phyloP scores from a whole-genome alignment of 2,888 invertebrate genomes.

The Andrena haemorrhoa region DNA sequence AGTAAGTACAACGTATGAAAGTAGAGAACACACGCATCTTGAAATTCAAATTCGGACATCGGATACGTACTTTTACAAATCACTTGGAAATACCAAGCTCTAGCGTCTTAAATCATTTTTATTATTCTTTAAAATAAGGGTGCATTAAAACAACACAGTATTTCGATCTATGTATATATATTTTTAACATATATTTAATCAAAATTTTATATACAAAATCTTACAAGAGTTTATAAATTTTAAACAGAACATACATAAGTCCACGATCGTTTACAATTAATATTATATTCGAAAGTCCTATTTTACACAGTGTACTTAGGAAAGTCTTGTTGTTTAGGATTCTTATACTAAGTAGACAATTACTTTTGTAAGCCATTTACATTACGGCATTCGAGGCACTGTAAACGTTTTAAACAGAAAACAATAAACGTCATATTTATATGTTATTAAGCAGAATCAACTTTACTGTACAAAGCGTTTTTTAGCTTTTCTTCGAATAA shows the following conservation, averaged over 20 bases:
- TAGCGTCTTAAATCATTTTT: neutral
- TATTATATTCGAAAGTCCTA: neutral
- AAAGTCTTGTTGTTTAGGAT: constrained; percentile 5
- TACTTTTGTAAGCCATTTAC: neutral
- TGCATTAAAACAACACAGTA: neutral
- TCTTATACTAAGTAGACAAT: neutral
- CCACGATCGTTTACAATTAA: neutral
- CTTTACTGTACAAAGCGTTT: constrained; percentile 82
- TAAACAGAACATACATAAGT: neutral
- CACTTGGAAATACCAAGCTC: no score
- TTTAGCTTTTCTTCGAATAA: constrained; percentile 86
- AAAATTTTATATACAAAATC: constrained; percentile 12
- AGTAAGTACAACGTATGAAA: neutral
- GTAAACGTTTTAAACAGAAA: neutral
- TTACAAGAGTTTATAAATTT: neutral
- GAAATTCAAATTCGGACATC: constrained; percentile 4
- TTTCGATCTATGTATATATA: neutral
- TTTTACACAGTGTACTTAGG: constrained; percentile 1
- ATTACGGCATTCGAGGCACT: neutral
- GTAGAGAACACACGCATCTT: neutral
- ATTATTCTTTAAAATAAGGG: neutral
- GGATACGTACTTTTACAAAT: neutral
- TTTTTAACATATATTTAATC: neutral
- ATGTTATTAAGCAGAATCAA: neutral
- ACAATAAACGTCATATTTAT: neutral